Conservation (phyloP, 2,113 vertebrate species). For the Chrysemys picta region DNA sequence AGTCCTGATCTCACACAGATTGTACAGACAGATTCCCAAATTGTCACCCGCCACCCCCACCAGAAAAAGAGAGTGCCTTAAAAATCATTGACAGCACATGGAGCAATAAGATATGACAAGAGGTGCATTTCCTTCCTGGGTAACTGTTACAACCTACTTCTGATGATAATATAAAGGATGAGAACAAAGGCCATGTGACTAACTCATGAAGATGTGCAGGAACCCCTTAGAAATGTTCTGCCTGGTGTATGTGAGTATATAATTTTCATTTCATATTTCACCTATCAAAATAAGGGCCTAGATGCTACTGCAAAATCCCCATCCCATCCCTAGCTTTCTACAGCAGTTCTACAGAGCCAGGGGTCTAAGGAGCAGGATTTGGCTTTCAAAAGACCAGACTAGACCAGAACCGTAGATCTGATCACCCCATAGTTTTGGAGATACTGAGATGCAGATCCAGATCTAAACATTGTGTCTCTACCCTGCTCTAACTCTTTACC, state of each 20-base stretch:
- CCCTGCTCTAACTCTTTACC: background rate
- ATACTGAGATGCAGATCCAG: background rate
- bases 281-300: background rate
- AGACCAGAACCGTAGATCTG: background rate
- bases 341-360: background rate
- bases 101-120: background rate
- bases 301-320: background rate
- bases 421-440: background rate
- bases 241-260: background rate
- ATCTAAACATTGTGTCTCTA: background rate
- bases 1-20: background rate
- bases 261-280: background rate
- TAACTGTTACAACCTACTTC: background rate
- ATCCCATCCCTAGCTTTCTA: fast-evolving
- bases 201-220: background rate
- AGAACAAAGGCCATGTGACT: background rate
- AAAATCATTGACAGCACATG: background rate
- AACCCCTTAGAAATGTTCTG: background rate
- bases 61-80: background rate
- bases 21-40: background rate
- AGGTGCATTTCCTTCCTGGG: background rate
- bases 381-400: background rate
- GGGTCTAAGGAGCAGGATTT: background rate
- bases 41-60: background rate
- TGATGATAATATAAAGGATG: background rate